Evolutionary conservation across 2,888 invertebrate species (phyloP).

Genomic region (Caenorhabditis angaria): DNA sequence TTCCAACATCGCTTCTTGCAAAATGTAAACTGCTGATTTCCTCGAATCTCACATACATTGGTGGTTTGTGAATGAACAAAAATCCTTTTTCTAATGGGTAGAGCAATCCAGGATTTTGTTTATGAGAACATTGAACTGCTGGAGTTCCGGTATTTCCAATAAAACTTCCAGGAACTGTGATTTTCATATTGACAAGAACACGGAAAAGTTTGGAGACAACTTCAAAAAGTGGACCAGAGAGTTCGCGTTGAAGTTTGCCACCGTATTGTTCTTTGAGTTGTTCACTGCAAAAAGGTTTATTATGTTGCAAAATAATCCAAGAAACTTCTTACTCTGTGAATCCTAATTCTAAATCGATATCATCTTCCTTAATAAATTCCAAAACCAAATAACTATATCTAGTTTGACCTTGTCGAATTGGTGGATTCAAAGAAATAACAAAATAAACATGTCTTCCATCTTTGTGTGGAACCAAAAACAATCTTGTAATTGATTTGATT

Average conservation of each 20-base stretch:
- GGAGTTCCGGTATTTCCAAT: slow-evolving; percentile 81
- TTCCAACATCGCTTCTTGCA: slow-evolving; percentile 73
- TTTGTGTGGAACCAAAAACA: slow-evolving; percentile 94
- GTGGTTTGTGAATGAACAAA: slow-evolving; percentile 97
- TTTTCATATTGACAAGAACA: slow-evolving; percentile 89
- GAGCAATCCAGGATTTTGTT: slow-evolving; percentile 93
- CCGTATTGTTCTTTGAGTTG: slow-evolving; percentile 93
- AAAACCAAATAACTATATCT: slow-evolving; percentile 94
- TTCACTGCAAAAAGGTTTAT: slow-evolving; percentile 78
- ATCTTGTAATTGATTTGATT: slow-evolving; percentile 90
- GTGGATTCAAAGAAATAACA: slow-evolving; percentile 92
- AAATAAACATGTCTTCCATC: slow-evolving; percentile 98
- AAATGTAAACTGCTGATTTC: slow-evolving; percentile 77
- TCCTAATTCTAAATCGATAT: slow-evolving; percentile 88
- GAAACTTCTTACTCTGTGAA: slow-evolving; percentile 82
- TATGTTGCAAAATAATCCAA: neutral
- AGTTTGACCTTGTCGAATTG: slow-evolving; percentile 98
- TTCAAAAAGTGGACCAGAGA: slow-evolving; percentile 91
- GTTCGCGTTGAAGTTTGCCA: slow-evolving; percentile 87
- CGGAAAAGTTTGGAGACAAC: slow-evolving; percentile 96
- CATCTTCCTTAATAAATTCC: slow-evolving; percentile 92
- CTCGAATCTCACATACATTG: slow-evolving; percentile 95
- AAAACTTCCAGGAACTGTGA: slow-evolving; percentile 92
- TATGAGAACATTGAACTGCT: slow-evolving; percentile 94
- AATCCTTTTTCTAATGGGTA: slow-evolving; percentile 96